Base-by-base conservation (phyloP, 2,797 vertebrate genomes). In the Perodicticus potto region DNA sequence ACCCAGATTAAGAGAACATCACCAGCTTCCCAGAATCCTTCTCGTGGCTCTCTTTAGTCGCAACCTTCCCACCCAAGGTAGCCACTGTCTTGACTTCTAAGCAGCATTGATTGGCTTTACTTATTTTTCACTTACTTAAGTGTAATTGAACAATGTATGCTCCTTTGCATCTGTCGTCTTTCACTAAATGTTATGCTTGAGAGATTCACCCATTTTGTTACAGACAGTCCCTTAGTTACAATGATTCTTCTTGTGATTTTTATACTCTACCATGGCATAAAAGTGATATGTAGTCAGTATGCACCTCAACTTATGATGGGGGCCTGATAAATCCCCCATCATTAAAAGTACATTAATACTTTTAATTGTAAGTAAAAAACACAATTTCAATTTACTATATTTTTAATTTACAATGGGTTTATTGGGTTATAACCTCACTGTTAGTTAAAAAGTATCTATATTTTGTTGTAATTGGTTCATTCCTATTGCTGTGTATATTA, bases 391-490 rank as follows among this genome's bases (percentile, higher is more conserved):
- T 67, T 67, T 32, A 67, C 32, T 32, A 67, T 67, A 53, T 49
- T 77, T 77, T 53, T 29, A 22, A 77, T 49, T 55, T 77, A 77
- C 19, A 23, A 53, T 53, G 32, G 49, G 19, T 77, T 55, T 55
- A n/a, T 77, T 55, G 49, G 74, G 53, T 23, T 55, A 20, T 23
- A 34, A 77, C 32, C 20, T 3, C 49, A 34, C n/a, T 3, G 1
- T 77, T 55, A 55, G 19, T 77, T n/a, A 12, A 77, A 10, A 29
- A 1, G 1, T 34, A n/a, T 53, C 1, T 5, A 19, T 77, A 34
- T 19, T 93, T 91, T 34, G 25, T 67, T 84, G n/a, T 70, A 32
- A 81, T 49, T 82, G 65, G 22, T 65, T 95, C 37, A 82, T 93
- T 91, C 14, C 34, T 17, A 53, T 85, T 76, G 72, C n/a, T 32